phyloP scores from a whole-genome alignment of 2,113 vertebrate species.

The Cacatua alba region DNA sequence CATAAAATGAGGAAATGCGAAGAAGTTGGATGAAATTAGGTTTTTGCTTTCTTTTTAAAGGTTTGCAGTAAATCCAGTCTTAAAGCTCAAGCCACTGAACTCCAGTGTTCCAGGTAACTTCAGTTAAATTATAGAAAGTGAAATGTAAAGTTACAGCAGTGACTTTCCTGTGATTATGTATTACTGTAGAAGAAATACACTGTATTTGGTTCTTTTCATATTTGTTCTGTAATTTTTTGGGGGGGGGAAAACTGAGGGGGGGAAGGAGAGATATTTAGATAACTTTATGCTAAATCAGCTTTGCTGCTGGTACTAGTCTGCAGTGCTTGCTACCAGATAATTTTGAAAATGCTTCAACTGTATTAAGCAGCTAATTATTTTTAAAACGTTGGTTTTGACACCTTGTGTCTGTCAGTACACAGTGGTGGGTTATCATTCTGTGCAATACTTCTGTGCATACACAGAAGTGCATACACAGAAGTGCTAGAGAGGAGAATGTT shows the following conservation, averaged over 20 bases:
- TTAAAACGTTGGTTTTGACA: background rate
- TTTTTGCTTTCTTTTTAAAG: background rate
- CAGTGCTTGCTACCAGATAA: background rate
- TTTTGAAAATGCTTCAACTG: background rate
- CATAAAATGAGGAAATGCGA: background rate
- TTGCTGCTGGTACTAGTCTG: background rate
- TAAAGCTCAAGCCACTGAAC: background rate
- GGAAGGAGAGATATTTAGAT: background rate
- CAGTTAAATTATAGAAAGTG: background rate
- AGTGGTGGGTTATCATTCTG: background rate
- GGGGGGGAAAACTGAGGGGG: fast-evolving
- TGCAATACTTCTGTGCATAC: background rate
- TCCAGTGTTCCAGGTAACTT: background rate
- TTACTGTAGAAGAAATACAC: background rate
- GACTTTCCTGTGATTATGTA: background rate
- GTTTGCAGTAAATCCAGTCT: background rate
- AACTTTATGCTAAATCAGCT: background rate
- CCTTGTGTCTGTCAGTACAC: background rate
- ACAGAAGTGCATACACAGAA: background rate
- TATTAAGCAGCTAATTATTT: background rate
- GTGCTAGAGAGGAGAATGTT: background rate
- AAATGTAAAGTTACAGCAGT: background rate
- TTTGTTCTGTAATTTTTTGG: background rate
- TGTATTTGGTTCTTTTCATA: background rate
- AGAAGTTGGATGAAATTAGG: background rate